These are phyloP conservation scores for Phycodurus eques DNA, from an alignment of 2,113 vertebrate genomes.

Conservation along the genomic window DNA sequence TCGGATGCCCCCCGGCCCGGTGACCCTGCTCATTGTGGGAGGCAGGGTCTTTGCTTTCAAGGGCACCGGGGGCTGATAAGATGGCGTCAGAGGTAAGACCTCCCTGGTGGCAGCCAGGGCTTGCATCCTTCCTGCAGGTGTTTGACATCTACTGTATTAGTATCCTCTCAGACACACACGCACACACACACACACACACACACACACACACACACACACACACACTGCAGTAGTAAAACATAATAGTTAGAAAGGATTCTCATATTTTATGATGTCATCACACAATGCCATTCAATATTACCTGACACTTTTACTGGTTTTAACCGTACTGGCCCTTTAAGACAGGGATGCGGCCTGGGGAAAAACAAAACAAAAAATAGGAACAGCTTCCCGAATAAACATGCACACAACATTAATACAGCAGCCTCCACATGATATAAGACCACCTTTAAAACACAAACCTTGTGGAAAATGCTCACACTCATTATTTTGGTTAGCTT, in stretches of 20 bases:
- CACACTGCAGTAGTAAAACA: background rate
- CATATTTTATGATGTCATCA: background rate
- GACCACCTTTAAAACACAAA: too few relatives aligned
- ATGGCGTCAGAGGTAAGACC: slow-evolving; percentile 24
- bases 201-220: too few relatives aligned
- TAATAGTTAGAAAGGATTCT: background rate
- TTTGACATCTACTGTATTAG: background rate
- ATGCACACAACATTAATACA: too few relatives aligned
- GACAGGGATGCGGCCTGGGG: too few relatives aligned
- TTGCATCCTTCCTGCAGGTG: slow-evolving; percentile 56
- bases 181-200: background rate
- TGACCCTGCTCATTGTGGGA: slow-evolving; percentile 40
- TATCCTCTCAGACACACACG: background rate
- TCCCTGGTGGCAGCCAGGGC: slow-evolving; percentile 12
- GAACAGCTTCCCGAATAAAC: too few relatives aligned
- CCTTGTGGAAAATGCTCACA: too few relatives aligned
- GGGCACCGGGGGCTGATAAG: slow-evolving; percentile 20
- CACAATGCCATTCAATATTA: too few relatives aligned
- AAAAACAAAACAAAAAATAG: too few relatives aligned
- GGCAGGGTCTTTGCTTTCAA: slow-evolving; percentile 12
- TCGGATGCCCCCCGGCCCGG: background rate
- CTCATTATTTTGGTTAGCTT: too few relatives aligned
- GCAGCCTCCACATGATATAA: too few relatives aligned
- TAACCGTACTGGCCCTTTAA: too few relatives aligned
- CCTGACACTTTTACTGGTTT: too few relatives aligned